Evolutionary conservation across 2,113 vertebrate species (phyloP), one percentile per base, ranked within the genome.

Genomic region (Megaleporinus macrocephalus): DNA sequence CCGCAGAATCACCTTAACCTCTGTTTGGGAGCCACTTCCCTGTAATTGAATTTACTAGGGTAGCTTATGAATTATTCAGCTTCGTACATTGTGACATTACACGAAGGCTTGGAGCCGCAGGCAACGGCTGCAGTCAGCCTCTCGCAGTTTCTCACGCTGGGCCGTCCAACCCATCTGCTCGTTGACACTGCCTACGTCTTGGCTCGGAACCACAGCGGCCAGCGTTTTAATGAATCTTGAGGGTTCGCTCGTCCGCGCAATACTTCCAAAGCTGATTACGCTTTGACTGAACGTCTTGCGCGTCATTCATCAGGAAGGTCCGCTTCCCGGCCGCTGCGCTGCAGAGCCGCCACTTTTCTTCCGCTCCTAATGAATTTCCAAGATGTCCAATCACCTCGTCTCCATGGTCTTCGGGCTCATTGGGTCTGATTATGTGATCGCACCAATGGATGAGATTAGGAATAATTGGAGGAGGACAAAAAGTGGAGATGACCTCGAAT

Each of bases 41-140:
- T 76, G 49, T 84, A 83, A 87, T 85, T 85, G 78, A 87, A 85
- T 84, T 81, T 84, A 73, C 77, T 75, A 29, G 53, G 41, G 47
- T 77, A 68, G 12, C 73, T 69, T 57, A 85, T 87, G 83, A 80
- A 87, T 87, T 73, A 85, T 85, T 85, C 83, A 87, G 49, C 51
- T 76, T 80, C 44, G 14, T 84, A 84, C 79, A 81, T 73, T 82
- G 72, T 87, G 80, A 83, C 81, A 87, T 87, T 83, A 73, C 77
- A 62, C 26, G 26, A 77, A 83, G 47, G 77, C 80, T 78, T n/a
- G 62, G 80, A 82, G 80, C 86, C 83, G 68, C 29, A 68, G 80
- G 65, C 78, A 33, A 18, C 36, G 63, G 62, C 72, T 59, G 84
- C 77, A 83, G 81, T 79, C 84, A 86, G 30, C 73, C 61, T 86